Percentiles rank a stretch among this genome's conserved stretches.
Conservation (phyloP, 1,140 invertebrate genomes). For the Ooceraea biroi region DNA sequence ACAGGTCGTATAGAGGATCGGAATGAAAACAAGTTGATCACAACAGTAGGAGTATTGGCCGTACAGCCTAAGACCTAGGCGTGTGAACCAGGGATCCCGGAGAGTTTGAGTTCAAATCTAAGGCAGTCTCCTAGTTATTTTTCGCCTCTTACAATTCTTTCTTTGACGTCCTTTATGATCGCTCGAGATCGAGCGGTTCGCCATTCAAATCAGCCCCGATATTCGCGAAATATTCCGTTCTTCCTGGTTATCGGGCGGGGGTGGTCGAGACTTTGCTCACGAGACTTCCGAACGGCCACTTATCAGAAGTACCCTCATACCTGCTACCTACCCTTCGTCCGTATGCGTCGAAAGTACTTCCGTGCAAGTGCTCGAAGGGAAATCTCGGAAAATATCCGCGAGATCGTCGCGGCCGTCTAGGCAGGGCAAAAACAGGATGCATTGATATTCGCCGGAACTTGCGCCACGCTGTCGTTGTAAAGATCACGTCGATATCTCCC, state of each 20-base stretch:
- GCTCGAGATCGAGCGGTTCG: neutral
- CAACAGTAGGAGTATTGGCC: too few relatives aligned
- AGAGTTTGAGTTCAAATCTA: too few relatives aligned
- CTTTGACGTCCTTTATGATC: slow-evolving; percentile 31
- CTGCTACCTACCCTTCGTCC: too few relatives aligned
- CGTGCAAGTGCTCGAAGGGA: slow-evolving; percentile 37
- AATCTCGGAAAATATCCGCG: slow-evolving; percentile 51
- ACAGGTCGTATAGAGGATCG: too few relatives aligned
- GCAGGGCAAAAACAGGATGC: slow-evolving; percentile 40
- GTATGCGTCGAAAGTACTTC: slow-evolving; percentile 45
- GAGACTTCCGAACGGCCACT: slow-evolving; percentile 55
- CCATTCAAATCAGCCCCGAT: slow-evolving; percentile 28
- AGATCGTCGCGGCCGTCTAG: slow-evolving; percentile 4
- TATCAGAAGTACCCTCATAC: slow-evolving; percentile 59
- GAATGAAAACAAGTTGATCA: too few relatives aligned
- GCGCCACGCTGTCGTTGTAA: slow-evolving; percentile 29
- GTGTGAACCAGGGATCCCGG: too few relatives aligned
- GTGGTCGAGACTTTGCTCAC: slow-evolving; percentile 26
- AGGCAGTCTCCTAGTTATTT: too few relatives aligned
- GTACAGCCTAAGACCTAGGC: too few relatives aligned
- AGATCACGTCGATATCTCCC: slow-evolving; percentile 47
- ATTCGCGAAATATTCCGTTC: slow-evolving; percentile 53
- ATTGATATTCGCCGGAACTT: slow-evolving; percentile 55
- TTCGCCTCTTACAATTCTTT: too few relatives aligned
- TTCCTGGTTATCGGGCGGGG: slow-evolving; percentile 5